Evolutionary conservation across 2,888 invertebrate species (phyloP), one percentile per base, ranked within the genome.

Genomic region (Ischnura elegans): DNA sequence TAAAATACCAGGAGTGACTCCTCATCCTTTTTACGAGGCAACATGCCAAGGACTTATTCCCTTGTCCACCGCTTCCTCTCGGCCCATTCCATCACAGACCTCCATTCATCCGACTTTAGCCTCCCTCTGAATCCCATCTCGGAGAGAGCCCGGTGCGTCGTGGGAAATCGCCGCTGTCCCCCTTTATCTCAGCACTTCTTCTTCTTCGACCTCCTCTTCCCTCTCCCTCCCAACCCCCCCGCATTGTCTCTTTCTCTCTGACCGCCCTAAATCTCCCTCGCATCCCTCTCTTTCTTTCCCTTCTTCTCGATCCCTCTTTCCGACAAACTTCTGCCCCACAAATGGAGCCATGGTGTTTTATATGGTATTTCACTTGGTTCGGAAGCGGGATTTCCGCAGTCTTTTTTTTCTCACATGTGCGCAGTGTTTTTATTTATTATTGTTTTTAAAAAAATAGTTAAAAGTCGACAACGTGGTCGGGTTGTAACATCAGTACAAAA

Each of bases 31-130:
- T n/a, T n/a, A n/a, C n/a, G n/a, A n/a, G n/a, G n/a, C n/a, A n/a
- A n/a, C n/a, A n/a, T n/a, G n/a, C n/a, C n/a, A n/a, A n/a, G n/a
- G n/a, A n/a, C n/a, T n/a, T n/a, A n/a, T n/a, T n/a, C n/a, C n/a
- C n/a, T n/a, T n/a, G n/a, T n/a, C n/a, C n/a, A n/a, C n/a, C n/a
- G n/a, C n/a, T n/a, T 76, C 76, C 2, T 36, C 76, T 36, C 76
- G 29, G 10, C 36, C 76, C 76, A 36, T 25, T 61, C 76, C 36
- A 25, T 36, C 76, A n/a, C 36, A 51, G n/a, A 51, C 90, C n/a
- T 90, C 90, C 61, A 90, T 90, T 61, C 90, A 90, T 66, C 61
- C 90, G 61, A 61, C 61, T 43, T 42, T 43, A 61, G 36, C 43
- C 43, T 43, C 51, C 36, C 16, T 4, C 51, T 13, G 55, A 87